Evolutionary conservation across 2,797 vertebrate genomes (phyloP).

Genomic region (Spondyliosoma cantharus): DNA sequence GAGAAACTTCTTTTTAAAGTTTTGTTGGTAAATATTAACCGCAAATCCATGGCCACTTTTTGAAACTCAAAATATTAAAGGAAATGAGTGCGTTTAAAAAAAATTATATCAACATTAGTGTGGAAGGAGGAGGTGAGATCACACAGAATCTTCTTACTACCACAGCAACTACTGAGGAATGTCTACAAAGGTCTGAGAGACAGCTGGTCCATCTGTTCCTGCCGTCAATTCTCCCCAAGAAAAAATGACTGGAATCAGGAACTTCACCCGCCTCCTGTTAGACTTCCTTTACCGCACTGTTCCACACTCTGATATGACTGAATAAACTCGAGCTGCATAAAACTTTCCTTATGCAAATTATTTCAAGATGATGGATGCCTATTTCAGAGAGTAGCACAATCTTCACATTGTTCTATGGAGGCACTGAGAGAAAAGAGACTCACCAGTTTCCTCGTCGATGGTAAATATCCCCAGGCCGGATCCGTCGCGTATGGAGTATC

Average conservation of each 20-base stretch:
- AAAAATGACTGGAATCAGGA: conserved; percentile 75
- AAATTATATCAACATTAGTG: conserved; percentile 7
- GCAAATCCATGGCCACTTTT: neutral
- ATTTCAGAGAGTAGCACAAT: conserved; percentile 55
- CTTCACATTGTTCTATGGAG: conserved; percentile 19
- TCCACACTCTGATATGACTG: conserved; percentile 42
- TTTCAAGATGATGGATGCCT: conserved; percentile 38
- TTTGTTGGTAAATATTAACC: no score
- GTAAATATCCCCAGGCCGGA: conserved; percentile 95
- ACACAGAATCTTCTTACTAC: conserved; percentile 60
- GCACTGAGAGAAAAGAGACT: conserved; percentile 59
- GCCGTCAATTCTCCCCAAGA: conserved; percentile 66
- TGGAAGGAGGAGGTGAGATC: conserved; percentile 48
- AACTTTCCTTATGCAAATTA: conserved; percentile 37
- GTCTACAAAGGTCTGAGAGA: conserved; percentile 77
- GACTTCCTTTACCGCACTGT: conserved; percentile 52
- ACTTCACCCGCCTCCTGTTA: conserved; percentile 51
- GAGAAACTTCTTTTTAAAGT: no score
- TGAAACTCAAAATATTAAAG: conserved; percentile 24
- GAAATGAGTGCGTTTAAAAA: neutral
- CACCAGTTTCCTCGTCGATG: conserved; percentile 97
- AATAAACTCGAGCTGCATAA: conserved; percentile 29
- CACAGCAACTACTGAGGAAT: conserved; percentile 77
- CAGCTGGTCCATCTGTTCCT: conserved; percentile 81
- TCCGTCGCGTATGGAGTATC: conserved; percentile 95